phyloP scores from a whole-genome alignment of 2,888 invertebrate genomes.

The Drosophila eohydei region DNA sequence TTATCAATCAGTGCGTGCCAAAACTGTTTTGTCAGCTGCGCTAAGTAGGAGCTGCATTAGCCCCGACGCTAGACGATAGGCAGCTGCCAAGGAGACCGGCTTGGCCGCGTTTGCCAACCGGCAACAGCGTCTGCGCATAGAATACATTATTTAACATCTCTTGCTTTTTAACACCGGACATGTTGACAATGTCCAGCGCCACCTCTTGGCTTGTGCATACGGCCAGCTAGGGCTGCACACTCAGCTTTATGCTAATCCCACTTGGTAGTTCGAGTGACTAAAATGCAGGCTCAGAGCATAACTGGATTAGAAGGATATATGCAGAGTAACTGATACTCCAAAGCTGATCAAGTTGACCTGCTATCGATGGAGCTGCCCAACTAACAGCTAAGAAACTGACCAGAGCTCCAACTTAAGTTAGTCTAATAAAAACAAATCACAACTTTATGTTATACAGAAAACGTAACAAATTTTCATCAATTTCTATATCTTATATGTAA shows the following conservation, averaged over 20 bases:
- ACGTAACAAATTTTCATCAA: too few species aligned
- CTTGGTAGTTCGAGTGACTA: neutral
- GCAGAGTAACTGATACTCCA: too few species aligned
- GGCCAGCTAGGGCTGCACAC: constrained; percentile 60
- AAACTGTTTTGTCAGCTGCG: constrained; percentile 76
- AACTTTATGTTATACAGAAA: too few species aligned
- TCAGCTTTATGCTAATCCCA: constrained; percentile 23
- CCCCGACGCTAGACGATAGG: constrained; percentile 36
- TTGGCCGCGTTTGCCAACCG: constrained; percentile 26
- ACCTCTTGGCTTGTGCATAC: constrained; percentile 45
- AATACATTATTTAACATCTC: constrained; percentile 60
- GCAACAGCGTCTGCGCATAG: constrained; percentile 57
- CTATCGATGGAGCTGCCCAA: too few species aligned
- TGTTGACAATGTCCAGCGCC: constrained; percentile 68
- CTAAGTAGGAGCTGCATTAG: constrained; percentile 76
- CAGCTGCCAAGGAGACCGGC: constrained; percentile 46
- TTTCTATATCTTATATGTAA: neutral
- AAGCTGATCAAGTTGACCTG: too few species aligned
- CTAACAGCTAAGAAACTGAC: too few species aligned
- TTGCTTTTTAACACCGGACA: constrained; percentile 46
- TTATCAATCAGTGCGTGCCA: constrained; percentile 81
- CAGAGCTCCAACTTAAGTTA: too few species aligned
- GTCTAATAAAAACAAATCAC: too few species aligned
- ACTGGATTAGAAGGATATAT: neutral
- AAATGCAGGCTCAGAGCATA: neutral